Conservation (phyloP, 2,888 invertebrate genomes). For the Agrochola litura region DNA sequence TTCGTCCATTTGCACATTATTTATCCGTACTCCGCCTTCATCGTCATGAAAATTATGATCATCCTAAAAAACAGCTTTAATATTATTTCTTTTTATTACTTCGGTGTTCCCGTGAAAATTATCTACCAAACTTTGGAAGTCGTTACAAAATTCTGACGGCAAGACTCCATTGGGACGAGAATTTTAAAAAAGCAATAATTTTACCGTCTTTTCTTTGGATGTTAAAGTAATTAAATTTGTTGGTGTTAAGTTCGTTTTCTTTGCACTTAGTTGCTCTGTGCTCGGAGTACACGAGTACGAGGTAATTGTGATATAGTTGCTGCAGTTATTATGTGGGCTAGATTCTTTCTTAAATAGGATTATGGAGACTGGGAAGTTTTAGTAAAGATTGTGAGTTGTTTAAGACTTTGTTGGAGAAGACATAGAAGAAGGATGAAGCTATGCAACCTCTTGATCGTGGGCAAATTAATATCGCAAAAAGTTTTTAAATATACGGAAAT, state of each 20-base stretch:
- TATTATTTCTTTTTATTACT: slow-evolving; percentile 61
- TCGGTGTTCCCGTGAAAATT: slow-evolving; percentile 57
- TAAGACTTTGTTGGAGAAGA: not conserved
- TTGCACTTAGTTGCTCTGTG: slow-evolving; percentile 29
- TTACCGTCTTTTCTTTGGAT: slow-evolving; percentile 31
- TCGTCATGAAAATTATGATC: slow-evolving; percentile 56
- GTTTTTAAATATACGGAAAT: not conserved
- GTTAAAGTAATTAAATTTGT: slow-evolving; percentile 65
- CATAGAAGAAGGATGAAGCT: not conserved
- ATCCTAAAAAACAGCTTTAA: slow-evolving; percentile 48
- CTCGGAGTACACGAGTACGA: not conserved
- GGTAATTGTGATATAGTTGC: slow-evolving; percentile 49
- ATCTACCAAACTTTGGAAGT: slow-evolving; percentile 57
- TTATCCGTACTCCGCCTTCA: slow-evolving; percentile 40
- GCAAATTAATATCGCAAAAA: not conserved
- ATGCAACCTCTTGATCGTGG: not conserved
- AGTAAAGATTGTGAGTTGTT: slow-evolving; percentile 15
- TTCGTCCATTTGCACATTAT: slow-evolving; percentile 26
- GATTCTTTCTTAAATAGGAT: slow-evolving; percentile 43
- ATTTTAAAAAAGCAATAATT: slow-evolving; percentile 64
- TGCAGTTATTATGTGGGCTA: slow-evolving; percentile 37
- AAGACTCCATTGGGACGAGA: slow-evolving; percentile 47
- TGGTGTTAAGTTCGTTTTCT: slow-evolving; percentile 45
- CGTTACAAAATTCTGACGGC: slow-evolving; percentile 65
- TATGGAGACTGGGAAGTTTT: slow-evolving; percentile 33